Evolutionary conservation across 1,140 invertebrate species (phyloP), one percentile per base, ranked within the genome.

Genomic region (fruit fly (Drosophila melanogaster)): DNA sequence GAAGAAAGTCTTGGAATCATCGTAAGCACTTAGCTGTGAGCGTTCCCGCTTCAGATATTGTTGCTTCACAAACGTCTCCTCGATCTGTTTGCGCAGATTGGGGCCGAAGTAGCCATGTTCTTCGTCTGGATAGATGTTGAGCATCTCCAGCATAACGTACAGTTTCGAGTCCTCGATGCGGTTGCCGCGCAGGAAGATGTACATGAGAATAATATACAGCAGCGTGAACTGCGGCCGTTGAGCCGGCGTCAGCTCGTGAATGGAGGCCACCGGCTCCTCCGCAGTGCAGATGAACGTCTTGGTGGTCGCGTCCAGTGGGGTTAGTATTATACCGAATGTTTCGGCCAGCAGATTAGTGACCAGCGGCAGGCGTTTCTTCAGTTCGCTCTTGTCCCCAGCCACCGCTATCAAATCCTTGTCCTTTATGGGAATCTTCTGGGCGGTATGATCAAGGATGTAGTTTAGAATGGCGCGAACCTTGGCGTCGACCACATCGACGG

Each of bases 21-120:
- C 72, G 33, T 67, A 83, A 30, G 79, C 51, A 49, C 38, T 84
- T 0, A 79, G 35, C 8, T 83, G 66, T 4, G 79, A 66, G 6
- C 84, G 84, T 24, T 90, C 78, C 5, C 84, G 67, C 33, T 84
- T 90, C 0, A 92, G 73, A 60, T 92, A 92, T 6, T 80, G 60
- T 33, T 92, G 90, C 22, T 78, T 90, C 0, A 91, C 87, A 26
- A 90, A 92, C 0, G 90, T 90, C 6, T 92, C 90, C 17, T 81
- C 79, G 14, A 92, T 77, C 2, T 78, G 61, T 33, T 90, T 90
- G 10, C 55, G 64, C 15, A 90, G 22, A 57, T 83, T 66, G 15
- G 37, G 7, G 3, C 81, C 81, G 44, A 92, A 92, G 40, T 83
- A 90, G 14, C 65, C 46, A 26, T 92, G 90, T 0, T 78, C 73